Conservation (phyloP, 2,113 vertebrate species). For the Malurus cyaneus region DNA sequence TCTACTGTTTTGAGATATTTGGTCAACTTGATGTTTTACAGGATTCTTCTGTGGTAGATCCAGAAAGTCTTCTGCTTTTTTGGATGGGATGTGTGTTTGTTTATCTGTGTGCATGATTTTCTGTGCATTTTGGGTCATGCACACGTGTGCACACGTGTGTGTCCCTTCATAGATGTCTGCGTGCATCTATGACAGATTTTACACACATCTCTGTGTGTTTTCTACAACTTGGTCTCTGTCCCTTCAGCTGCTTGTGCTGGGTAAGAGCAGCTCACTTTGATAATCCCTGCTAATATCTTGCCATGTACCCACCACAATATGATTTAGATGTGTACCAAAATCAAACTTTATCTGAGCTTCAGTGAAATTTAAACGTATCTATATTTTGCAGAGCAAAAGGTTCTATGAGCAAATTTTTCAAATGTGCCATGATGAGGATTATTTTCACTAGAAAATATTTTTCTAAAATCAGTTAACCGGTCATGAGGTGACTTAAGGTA, state of each 20-base stretch:
- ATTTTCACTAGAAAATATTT: background rate
- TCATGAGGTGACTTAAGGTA: background rate
- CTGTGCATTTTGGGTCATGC: background rate
- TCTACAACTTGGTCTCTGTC: background rate
- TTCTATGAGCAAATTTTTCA: background rate
- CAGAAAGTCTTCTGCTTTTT: background rate
- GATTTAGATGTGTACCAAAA: background rate
- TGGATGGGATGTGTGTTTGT: background rate
- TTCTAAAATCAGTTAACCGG: background rate
- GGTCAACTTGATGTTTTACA: background rate
- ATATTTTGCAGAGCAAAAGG: background rate
- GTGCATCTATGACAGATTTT: background rate
- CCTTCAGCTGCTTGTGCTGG: background rate
- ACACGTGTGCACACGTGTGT: accelerated
- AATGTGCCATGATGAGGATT: background rate
- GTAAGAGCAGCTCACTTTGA: background rate
- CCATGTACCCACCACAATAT: accelerated
- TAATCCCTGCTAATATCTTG: background rate
- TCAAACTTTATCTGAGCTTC: background rate
- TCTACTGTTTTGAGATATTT: background rate
- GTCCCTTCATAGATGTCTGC: background rate
- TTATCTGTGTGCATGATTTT: accelerated
- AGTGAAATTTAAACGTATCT: background rate
- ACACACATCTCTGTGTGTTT: background rate
- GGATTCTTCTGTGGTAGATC: background rate